Conservation (phyloP, 2,113 vertebrate genomes). For the Heterochromis multidens region DNA sequence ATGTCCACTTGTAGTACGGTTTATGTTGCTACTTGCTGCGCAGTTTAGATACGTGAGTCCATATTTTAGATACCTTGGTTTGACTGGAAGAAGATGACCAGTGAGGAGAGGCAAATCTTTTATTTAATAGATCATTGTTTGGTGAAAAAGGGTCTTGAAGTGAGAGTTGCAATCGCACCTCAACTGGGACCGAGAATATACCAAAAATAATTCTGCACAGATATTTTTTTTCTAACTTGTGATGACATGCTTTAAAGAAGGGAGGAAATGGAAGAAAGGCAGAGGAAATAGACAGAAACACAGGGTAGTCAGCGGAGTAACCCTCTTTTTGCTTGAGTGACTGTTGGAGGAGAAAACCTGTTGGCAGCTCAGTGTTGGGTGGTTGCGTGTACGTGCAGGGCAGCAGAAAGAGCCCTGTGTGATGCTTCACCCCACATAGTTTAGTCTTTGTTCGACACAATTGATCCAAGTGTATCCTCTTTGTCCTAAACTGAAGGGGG, state of each 20-base stretch:
- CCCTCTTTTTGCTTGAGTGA: conserved; percentile 67
- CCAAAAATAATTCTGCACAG: conserved; percentile 49
- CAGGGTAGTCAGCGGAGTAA: background rate
- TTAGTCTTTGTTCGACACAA: conserved; percentile 69
- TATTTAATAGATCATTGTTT: background rate
- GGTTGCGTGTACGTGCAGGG: conserved; percentile 64
- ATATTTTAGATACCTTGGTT: background rate
- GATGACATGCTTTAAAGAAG: conserved; percentile 38
- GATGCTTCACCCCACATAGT: conserved; percentile 71
- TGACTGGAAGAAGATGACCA: background rate
- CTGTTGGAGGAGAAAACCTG: conserved; percentile 63
- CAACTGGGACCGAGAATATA: conserved; percentile 18
- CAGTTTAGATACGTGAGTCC: background rate
- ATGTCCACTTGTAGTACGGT: background rate
- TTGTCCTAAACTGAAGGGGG: conserved; percentile 61
- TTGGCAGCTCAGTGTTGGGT: conserved; percentile 67
- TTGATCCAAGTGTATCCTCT: conserved; percentile 72
- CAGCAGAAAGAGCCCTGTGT: conserved; percentile 69
- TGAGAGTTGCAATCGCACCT: background rate
- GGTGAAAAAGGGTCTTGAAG: background rate
- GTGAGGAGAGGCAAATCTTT: background rate
- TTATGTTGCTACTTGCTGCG: background rate
- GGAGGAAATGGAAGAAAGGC: background rate
- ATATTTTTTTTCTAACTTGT: background rate
- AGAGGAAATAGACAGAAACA: background rate